These are phyloP conservation scores for Nothobranchius kuhntae DNA, from an alignment of 2,113 vertebrate genomes.

Conservation along the genomic window DNA sequence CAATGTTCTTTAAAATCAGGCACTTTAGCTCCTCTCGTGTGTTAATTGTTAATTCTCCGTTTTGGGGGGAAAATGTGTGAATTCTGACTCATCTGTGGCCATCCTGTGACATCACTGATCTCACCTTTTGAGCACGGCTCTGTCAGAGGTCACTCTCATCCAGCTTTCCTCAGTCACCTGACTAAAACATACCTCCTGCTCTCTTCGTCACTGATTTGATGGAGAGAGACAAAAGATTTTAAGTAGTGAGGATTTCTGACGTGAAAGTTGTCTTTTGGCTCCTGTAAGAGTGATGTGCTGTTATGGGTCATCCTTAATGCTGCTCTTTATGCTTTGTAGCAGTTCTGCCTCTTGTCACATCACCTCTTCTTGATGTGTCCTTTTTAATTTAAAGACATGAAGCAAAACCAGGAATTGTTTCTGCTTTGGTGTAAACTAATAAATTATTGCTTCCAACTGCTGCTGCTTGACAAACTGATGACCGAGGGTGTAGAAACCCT, in stretches of 20 bases:
- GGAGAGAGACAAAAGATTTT: constrained; percentile 23
- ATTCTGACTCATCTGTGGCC: constrained; percentile 83
- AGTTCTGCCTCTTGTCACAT: constrained; percentile 40
- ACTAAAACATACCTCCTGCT: constrained; percentile 5
- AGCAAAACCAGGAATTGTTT: constrained; percentile 59
- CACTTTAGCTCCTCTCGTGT: constrained; percentile 12
- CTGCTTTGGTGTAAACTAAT: constrained; percentile 77
- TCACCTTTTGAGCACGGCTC: constrained; percentile 28
- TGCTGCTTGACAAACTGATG: constrained; percentile 65
- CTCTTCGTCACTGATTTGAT: constrained; percentile 28
- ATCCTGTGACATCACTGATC: constrained; percentile 83
- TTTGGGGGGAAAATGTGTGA: constrained; percentile 70
- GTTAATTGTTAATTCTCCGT: constrained; percentile 36
- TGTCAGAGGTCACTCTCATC: constrained; percentile 19
- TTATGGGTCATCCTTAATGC: constrained; percentile 38
- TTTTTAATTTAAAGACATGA: constrained; percentile 52
- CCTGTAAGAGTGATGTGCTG: constrained; percentile 20
- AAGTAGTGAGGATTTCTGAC: constrained; percentile 10
- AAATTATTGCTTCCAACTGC: not conserved
- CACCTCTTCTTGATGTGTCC: constrained; percentile 55
- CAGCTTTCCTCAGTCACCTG: constrained; percentile 35
- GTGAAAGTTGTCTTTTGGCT: constrained; percentile 35
- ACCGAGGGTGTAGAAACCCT: constrained; percentile 43
- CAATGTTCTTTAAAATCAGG: constrained; percentile 68
- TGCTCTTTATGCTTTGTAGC: constrained; percentile 47